Evolutionary conservation across 2,888 invertebrate genomes (phyloP).

Genomic region (Adelognathus sp.): DNA sequence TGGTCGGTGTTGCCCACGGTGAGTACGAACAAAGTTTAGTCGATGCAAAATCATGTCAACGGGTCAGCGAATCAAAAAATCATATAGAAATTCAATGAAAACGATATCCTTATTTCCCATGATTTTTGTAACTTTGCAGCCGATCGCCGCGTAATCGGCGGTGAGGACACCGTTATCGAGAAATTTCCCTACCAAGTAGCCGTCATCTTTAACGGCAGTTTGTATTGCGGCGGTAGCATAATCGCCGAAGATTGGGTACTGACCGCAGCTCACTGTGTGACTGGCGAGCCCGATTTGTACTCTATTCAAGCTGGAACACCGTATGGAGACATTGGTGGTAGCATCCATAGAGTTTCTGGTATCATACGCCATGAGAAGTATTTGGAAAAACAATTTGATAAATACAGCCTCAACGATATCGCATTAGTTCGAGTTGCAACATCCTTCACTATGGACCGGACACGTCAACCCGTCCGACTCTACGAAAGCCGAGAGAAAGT

Average conservation of each 20-base stretch:
- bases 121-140: too few relatives aligned
- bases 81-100: too few relatives aligned
- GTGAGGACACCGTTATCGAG: slow-evolving; percentile 81
- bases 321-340: slow-evolving; percentile 80
- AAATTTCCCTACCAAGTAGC: slow-evolving; percentile 82
- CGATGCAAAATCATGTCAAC: too few relatives aligned
- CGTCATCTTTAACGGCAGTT: slow-evolving; percentile 78
- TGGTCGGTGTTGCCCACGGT: too few relatives aligned
- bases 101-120: too few relatives aligned
- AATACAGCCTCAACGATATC: slow-evolving; percentile 82
- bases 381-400: too few relatives aligned
- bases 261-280: slow-evolving; percentile 84
- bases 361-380: slow-evolving; percentile 83
- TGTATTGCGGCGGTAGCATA: slow-evolving; percentile 84
- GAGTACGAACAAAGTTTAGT: too few relatives aligned
- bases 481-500: slow-evolving; percentile 55
- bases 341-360: slow-evolving; percentile 79
- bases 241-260: slow-evolving; percentile 81
- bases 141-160: slow-evolving; percentile 81
- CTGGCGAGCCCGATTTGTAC: slow-evolving; percentile 69
- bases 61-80: too few relatives aligned
- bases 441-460: slow-evolving; percentile 73
- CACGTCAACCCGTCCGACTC: slow-evolving; percentile 18
- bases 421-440: slow-evolving; percentile 82
- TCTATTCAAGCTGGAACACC: slow-evolving; percentile 83